Base-by-base conservation (phyloP, 2,797 vertebrate species). In the Dipus sagitta region DNA sequence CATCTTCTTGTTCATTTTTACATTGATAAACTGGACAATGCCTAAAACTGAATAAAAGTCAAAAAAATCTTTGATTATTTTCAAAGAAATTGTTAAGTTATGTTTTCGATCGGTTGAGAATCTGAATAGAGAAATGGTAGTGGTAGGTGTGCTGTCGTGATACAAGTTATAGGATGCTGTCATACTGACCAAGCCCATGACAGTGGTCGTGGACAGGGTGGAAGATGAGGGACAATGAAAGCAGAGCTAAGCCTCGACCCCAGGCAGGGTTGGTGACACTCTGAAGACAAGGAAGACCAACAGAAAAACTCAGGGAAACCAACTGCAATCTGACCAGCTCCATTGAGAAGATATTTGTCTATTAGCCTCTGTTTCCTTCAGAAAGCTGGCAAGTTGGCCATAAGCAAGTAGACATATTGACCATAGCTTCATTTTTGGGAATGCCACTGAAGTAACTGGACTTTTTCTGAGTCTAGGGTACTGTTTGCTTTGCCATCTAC, bases 1-100 rank as follows among this genome's bases (percentile, higher is more conserved):
- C 84, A 62, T 86, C 83, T 93, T 85, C 95, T 96, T 94, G 94
- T 95, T 95, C 93, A 92, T 70, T 96, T 88, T 94, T 93, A 70
- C 65, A 28, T 96, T 97, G 97, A 95, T 80, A 80, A 92, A 83
- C 87, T 83, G 52, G 76, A 86, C 60, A 60, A 20, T 90, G 64
- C 87, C 88, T 94, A 89, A 89, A 81, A 62, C 58, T 74, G 93
- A 94, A 77, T 79, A 83, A 95, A 94, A 79, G 82, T 58, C 38
- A 84, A 92, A 96, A 97, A 96, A 98, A 96, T 93, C 95, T 96
- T 97, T 94, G 84, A 96, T 96, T 76, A 94, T 93, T 96, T 96
- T 89, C 78, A 84, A 78, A 86, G 58, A 91, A 95, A 95, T 91
- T 38, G 75, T 38, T 68, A 96, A 93, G 58, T 86, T 91, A 81